Evolutionary conservation across 1,140 invertebrate genomes (phyloP).

Genomic region (Anastrepha ludens): DNA sequence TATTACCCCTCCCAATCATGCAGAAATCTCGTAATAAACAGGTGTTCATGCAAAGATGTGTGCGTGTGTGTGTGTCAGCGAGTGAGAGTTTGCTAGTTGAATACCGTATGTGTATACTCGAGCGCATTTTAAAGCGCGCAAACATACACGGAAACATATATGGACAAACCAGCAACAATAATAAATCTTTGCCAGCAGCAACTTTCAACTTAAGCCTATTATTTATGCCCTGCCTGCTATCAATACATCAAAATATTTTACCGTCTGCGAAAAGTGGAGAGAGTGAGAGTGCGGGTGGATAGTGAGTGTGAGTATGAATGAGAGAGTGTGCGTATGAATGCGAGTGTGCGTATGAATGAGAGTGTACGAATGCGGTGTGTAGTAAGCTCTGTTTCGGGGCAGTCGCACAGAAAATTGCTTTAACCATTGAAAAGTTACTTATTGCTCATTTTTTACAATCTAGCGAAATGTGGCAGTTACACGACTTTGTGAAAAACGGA

Average conservation of each 20-base stretch:
- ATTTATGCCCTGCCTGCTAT: constrained; percentile 53
- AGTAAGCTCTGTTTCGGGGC: neutral
- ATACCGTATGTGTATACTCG: neutral
- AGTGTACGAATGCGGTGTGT: neutral
- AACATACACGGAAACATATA: constrained; percentile 1
- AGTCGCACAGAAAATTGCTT: constrained; percentile 27
- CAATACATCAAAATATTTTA: constrained; percentile 55
- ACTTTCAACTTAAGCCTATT: constrained; percentile 56
- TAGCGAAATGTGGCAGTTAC: neutral
- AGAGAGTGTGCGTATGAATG: too few species aligned
- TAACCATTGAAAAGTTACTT: neutral
- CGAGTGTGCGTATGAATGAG: neutral
- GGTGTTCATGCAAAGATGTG: neutral
- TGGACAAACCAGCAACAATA: constrained; percentile 33
- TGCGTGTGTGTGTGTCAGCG: neutral
- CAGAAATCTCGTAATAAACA: constrained; percentile 8
- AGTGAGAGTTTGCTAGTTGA: neutral
- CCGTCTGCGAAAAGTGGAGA: neutral
- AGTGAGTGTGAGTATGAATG: neutral
- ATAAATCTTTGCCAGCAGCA: constrained; percentile 56
- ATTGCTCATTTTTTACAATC: constrained; percentile 28
- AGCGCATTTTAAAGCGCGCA: neutral
- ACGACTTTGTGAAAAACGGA: neutral
- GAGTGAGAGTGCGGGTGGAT: neutral
- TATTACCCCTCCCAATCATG: neutral